A percentile compares a stretch with the other conserved stretches of the same genome.
Conservation (phyloP, 2,113 vertebrate genomes). For the Myodes glareolus region DNA sequence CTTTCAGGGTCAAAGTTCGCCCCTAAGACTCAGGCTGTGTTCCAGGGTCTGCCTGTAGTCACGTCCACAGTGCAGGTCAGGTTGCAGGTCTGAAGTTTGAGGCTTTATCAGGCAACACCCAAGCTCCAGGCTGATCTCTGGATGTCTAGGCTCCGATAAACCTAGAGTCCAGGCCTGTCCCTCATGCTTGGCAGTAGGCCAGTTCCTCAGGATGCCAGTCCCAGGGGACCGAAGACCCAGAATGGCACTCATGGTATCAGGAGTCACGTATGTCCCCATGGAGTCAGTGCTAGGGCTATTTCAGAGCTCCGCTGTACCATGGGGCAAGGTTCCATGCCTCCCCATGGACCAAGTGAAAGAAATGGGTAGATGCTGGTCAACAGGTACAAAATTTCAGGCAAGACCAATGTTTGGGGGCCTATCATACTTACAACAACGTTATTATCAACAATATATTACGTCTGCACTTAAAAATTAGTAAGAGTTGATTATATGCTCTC, state of each 20-base stretch:
- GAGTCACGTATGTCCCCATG: too few species aligned
- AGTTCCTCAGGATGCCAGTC: neutral
- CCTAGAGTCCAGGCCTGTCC: neutral
- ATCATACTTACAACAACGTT: neutral
- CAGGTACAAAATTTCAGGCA: neutral
- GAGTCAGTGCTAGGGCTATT: neutral
- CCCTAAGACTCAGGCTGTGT: neutral
- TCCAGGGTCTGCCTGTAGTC: neutral
- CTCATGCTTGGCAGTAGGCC: neutral
- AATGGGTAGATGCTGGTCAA: neutral
- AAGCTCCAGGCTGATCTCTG: neutral
- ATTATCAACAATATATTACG: neutral
- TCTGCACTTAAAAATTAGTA: neutral
- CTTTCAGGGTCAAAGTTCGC: neutral
- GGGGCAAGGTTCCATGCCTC: neutral
- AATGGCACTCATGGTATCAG: neutral
- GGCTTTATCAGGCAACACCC: neutral
- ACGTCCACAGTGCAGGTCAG: neutral
- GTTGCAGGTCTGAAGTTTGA: neutral
- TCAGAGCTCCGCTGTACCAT: neutral
- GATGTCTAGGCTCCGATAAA: neutral
- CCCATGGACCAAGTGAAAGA: neutral
- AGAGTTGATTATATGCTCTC: neutral
- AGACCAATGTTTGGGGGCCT: neutral
- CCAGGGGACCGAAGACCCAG: neutral